Conservation (phyloP, 2,888 invertebrate genomes). For the Rosalia funebris region DNA sequence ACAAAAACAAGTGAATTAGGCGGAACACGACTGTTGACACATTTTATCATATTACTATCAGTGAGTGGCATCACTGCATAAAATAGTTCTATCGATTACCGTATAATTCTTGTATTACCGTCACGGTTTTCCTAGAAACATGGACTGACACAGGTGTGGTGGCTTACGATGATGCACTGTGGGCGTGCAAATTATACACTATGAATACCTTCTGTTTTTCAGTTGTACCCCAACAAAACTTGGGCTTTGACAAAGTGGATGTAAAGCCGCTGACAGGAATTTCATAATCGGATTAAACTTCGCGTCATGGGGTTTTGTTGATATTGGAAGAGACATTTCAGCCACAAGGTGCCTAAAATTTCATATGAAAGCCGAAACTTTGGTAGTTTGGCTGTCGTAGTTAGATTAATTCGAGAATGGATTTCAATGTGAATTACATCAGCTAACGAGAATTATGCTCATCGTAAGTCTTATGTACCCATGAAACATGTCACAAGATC, state of each 20-base stretch:
- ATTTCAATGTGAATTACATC: too few relatives aligned
- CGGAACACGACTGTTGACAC: too few relatives aligned
- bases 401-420: too few relatives aligned
- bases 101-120: constrained; percentile 6
- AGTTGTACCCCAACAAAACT: not conserved
- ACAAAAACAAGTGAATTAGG: too few relatives aligned
- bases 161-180: not conserved
- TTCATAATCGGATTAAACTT: constrained; percentile 1
- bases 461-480: too few relatives aligned
- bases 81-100: constrained; percentile 10
- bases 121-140: constrained; percentile 7
- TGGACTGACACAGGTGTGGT: constrained; percentile 1
- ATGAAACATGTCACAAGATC: too few relatives aligned
- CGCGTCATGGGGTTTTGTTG: not conserved
- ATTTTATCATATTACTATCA: too few relatives aligned
- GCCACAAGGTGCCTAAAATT: not conserved
- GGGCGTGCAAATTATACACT: too few relatives aligned
- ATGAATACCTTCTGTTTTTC: not conserved
- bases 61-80: not conserved
- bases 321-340: not conserved
- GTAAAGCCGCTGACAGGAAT: not conserved
- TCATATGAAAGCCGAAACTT: constrained; percentile 1
- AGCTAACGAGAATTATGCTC: too few relatives aligned
- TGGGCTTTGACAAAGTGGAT: not conserved
- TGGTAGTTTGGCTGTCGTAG: not conserved